Evolutionary conservation across 2,888 invertebrate genomes (phyloP), one percentile per base, ranked within the genome.

Genomic region (Philaethria dido): DNA sequence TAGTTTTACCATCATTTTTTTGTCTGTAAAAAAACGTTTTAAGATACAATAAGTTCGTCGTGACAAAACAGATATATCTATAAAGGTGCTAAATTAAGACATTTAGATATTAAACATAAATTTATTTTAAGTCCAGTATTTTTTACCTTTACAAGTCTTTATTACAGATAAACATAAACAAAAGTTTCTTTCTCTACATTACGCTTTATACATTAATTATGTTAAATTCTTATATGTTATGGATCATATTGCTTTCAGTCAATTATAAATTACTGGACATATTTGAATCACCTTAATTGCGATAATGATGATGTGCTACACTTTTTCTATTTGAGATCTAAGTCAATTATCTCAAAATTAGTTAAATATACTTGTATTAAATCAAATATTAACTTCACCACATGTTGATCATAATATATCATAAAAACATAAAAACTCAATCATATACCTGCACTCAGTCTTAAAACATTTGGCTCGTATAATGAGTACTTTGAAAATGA

Each of bases 401-500:
- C 45, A 42, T 20, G 50, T 62, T 65, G 64, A 70, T 69, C 63
- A 64, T 36, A 60, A 68, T 63, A 69, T 55, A 64, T 65, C 55
- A 69, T 72, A 75, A 77, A 72, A 76, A 78, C 77, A 76, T 73
- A 78, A 78, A 79, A 83, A 80, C 78, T 79, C 78, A 80, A 81
- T 78, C 76, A 77, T 81, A 84, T 85, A 85, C 83, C 82, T 80
- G 82, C 88, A 85, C 84, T 92, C 92, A 92, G 92, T 92, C 92
- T 92, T 91, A 81, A 86, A 87, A 87, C 86, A 88, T 92, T 92
- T 91, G 92, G 91, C 91, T 89, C 88, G 84, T 87, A 86, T 83
- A 81, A 87, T 86, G 86, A 89, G 88, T 85, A 87, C 84, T 80
- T 85, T 76, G 78, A 79, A 78, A 75, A 73, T 79, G 61, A 82